Evolutionary conservation across 2,797 vertebrate species (phyloP).

Genomic region (Coracias cyanogaster): DNA sequence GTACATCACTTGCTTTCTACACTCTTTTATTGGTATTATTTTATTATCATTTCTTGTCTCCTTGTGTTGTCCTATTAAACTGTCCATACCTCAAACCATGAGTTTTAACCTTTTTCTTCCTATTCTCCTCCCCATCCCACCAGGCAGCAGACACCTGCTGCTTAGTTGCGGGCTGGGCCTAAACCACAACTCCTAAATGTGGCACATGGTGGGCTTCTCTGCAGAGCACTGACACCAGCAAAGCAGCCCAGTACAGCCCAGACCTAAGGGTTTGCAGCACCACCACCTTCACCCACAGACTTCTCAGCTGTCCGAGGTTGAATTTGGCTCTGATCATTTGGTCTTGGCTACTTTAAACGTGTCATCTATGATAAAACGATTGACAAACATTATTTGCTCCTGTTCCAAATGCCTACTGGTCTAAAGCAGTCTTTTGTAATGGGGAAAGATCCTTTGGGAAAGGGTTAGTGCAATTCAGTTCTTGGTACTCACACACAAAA

Average conservation of each 20-base stretch:
- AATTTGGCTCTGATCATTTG: not conserved
- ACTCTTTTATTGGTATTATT: not conserved
- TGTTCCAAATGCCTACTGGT: not conserved
- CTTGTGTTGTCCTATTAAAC: not conserved
- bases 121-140: no score
- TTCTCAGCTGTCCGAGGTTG: not conserved
- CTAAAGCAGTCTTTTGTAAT: not conserved
- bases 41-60: not conserved
- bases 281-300: not conserved
- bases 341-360: not conserved
- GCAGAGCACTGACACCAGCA: rapidly evolving
- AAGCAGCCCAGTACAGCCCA: not conserved
- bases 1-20: not conserved
- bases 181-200: not conserved
- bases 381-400: not conserved
- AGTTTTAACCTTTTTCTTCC: not conserved
- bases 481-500: not conserved
- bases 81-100: not conserved
- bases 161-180: not conserved
- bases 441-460: not conserved
- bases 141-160: not conserved
- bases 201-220: not conserved
- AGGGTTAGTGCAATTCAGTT: not conserved
- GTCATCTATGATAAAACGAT: not conserved
- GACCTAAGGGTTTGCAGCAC: not conserved